Evolutionary conservation across 2,113 vertebrate species (phyloP).

Genomic region (Leiothrix lutea): DNA sequence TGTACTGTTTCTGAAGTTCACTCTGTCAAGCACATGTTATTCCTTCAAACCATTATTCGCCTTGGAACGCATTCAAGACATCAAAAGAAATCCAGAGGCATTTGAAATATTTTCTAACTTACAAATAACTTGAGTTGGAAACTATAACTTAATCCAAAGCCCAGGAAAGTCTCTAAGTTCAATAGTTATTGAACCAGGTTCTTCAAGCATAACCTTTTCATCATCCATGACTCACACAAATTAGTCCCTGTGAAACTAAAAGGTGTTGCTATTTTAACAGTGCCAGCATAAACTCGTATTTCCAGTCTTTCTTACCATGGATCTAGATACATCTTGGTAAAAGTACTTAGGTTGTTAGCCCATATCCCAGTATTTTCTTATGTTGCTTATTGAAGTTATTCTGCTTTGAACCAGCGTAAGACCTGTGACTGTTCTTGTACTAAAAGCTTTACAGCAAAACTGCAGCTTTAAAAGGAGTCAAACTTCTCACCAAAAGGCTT

Average conservation of each 20-base stretch:
- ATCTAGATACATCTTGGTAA: not conserved
- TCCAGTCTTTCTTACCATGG: not conserved
- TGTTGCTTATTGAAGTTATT: not conserved
- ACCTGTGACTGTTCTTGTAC: not conserved
- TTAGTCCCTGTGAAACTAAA: not conserved
- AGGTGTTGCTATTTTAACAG: not conserved
- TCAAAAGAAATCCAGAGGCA: constrained; percentile 32
- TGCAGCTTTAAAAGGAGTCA: not conserved
- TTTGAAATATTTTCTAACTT: constrained; percentile 32
- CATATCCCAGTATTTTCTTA: not conserved
- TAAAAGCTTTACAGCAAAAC: not conserved
- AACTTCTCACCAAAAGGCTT: not conserved
- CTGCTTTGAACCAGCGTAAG: not conserved
- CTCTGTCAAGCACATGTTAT: not conserved
- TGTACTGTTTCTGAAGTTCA: not conserved
- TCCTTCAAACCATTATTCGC: not conserved
- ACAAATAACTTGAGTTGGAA: not conserved
- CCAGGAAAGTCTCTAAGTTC: constrained; percentile 23
- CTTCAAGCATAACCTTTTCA: constrained; percentile 35
- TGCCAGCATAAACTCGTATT: not conserved
- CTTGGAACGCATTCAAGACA: not conserved
- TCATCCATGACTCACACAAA: not conserved
- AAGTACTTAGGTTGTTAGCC: not conserved
- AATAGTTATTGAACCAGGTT: constrained; percentile 36
- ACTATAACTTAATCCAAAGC: not conserved